Conservation (phyloP, 2,797 vertebrate genomes). For the Picus viridis region DNA sequence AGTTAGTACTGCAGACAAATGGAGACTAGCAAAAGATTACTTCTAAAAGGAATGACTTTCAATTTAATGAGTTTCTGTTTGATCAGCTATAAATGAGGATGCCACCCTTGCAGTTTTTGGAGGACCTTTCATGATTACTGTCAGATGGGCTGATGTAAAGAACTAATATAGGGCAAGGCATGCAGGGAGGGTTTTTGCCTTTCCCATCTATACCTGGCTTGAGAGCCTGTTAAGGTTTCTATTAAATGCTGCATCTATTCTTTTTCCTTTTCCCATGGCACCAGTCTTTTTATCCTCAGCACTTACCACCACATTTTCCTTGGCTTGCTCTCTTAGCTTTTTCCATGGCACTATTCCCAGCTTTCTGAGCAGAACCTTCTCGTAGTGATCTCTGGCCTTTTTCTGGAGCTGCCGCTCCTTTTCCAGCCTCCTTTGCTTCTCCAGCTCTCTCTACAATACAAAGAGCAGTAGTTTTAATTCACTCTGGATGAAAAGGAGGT, state of each 20-base stretch:
- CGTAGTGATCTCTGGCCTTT: constrained; percentile 83
- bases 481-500: not conserved
- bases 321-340: constrained; percentile 80
- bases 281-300: not conserved
- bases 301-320: constrained; percentile 80
- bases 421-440: constrained; percentile 83
- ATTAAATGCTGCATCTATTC: not conserved
- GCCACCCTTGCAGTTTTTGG: not conserved
- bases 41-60: no score
- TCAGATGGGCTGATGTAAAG: constrained; percentile 11
- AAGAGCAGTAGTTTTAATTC: not conserved
- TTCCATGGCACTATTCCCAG: constrained; percentile 90
- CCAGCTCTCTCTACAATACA: constrained; percentile 84
- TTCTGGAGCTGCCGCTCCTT: constrained; percentile 80
- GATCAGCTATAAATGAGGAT: constrained; percentile 10
- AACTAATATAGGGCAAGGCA: not conserved
- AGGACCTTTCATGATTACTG: not conserved
- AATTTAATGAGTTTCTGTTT: no score
- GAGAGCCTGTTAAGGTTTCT: constrained; percentile 22
- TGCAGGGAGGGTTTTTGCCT: not conserved
- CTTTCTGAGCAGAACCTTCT: constrained; percentile 78
- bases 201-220: not conserved
- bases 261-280: not conserved
- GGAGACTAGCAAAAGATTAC: not conserved
- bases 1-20: not conserved